Base-by-base conservation (phyloP, 1,140 invertebrate genomes). In the Polypedilum pembai region DNA sequence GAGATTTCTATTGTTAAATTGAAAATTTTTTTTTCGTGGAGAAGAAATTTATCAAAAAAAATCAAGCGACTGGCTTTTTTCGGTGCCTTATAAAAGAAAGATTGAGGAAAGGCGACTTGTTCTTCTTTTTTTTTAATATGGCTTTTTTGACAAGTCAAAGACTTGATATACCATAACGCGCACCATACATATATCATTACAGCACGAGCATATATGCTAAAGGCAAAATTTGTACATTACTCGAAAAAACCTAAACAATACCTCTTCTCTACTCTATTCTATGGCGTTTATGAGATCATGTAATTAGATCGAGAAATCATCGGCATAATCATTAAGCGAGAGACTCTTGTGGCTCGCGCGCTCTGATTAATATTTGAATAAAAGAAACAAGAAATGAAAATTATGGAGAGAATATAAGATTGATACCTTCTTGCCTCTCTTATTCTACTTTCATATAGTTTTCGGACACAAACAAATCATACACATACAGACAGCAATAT, bases 341-440 rank as follows among this genome's bases (percentile, higher is more conserved):
- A 33, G 24, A 33, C 24, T 56, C 45, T 56, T 56, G 45, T 56
- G 45, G 45, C 45, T 56, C 45, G 45, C 8, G 45, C 45, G 45
- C 45, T 56, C 45, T 56, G 45, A 56, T 56, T 56, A 56, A 56
- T 56, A 56, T 56, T n/a, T 56, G 45, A 56, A 56, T 56, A 56
- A 56, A 56, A 56, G 45, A 56, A 56, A 56, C 45, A 56, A 56
- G 45, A 56, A 56, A 56, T 56, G 45, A 56, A 56, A 56, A 56
- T 56, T 56, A 56, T 56, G 12, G 45, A 56, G 45, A 56, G 24
- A 33, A 33, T 33, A 5, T 15, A 56, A 56, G 45, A 56, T 56
- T 56, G 45, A 56, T 56, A 56, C 45, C 45, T 56, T 56, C 45
- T 56, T n/a, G 12, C 45, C 45, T 56, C 45, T 56, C 15, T 56